Evolutionary conservation across 2,888 invertebrate genomes (phyloP).

Genomic region (Trichogramma dendrolimi): DNA sequence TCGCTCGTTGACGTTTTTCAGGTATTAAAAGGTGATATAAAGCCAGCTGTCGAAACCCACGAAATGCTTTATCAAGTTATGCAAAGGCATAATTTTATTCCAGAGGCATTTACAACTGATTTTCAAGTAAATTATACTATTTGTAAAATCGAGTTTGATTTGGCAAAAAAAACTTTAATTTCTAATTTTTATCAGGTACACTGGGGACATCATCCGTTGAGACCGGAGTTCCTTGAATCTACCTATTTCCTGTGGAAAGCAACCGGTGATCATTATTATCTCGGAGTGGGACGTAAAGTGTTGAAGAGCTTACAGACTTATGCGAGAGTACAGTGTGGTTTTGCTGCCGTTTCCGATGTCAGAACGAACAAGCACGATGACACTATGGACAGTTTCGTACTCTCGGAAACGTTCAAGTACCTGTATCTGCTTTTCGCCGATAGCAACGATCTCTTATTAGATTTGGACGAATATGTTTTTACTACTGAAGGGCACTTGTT

Average conservation of each 20-base stretch:
- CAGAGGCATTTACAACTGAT: constrained; percentile 97
- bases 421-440: constrained; percentile 90
- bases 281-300: constrained; percentile 86
- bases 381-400: constrained; percentile 96
- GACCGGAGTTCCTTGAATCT: constrained; percentile 96
- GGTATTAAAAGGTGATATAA: constrained; percentile 83
- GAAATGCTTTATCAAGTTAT: constrained; percentile 98
- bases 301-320: constrained; percentile 84
- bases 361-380: constrained; percentile 88
- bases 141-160: background rate
- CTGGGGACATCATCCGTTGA: constrained; percentile 95
- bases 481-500: constrained; percentile 95
- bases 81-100: constrained; percentile 95
- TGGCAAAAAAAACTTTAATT: background rate
- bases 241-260: constrained; percentile 96
- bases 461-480: constrained; percentile 81
- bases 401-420: constrained; percentile 98
- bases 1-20: constrained; percentile 35
- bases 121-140: constrained; percentile 64
- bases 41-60: constrained; percentile 97
- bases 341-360: constrained; percentile 95
- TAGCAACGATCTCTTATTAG: constrained; percentile 74
- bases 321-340: constrained; percentile 92
- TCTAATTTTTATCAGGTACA: constrained; percentile 64
- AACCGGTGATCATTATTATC: constrained; percentile 91